A percentile compares a stretch with the other conserved stretches of the same genome.
phyloP scores from a whole-genome alignment of 1,140 invertebrate species.

The Cydia fagiglandana region DNA sequence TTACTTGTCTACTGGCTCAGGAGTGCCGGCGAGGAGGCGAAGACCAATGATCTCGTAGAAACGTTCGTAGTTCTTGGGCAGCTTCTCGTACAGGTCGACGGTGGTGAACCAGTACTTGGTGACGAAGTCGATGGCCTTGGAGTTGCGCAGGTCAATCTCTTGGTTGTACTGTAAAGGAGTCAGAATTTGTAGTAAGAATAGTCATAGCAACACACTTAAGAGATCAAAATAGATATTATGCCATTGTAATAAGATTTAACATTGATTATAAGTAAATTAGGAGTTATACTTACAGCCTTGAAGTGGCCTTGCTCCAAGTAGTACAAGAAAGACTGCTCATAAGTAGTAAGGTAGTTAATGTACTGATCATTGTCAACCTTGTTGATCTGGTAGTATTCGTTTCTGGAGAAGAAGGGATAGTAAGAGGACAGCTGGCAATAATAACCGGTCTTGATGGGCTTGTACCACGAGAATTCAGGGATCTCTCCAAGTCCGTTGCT shows the following conservation, averaged over 20 bases:
- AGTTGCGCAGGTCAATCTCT: constrained; percentile 75
- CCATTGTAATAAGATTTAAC: not conserved
- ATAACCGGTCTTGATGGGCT: constrained; percentile 80
- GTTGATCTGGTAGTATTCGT: constrained; percentile 56
- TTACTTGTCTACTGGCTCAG: constrained; percentile 56
- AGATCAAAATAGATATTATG: not conserved
- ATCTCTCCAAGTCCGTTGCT: constrained; percentile 82
- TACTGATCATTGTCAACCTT: constrained; percentile 53
- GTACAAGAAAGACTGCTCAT: constrained; percentile 63
- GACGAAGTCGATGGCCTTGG: constrained; percentile 81
- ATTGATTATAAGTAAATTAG: not conserved
- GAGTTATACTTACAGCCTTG: constrained; percentile 57
- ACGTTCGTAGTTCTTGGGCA: constrained; percentile 79
- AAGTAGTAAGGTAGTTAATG: constrained; percentile 58
- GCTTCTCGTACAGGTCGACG: constrained; percentile 81
- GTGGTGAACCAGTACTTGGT: constrained; percentile 86
- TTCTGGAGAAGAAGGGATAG: constrained; percentile 62
- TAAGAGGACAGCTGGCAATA: constrained; percentile 72
- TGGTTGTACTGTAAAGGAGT: constrained; percentile 60
- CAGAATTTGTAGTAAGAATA: not conserved
- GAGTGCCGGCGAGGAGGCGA: constrained; percentile 68
- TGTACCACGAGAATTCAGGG: constrained; percentile 79
- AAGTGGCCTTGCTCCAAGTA: constrained; percentile 62
- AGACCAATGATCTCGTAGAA: constrained; percentile 79
- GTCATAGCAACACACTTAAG: no score